These are phyloP conservation scores for Megaceryle alcyon DNA, from an alignment of 2,797 vertebrate species.

Conservation along the genomic window DNA sequence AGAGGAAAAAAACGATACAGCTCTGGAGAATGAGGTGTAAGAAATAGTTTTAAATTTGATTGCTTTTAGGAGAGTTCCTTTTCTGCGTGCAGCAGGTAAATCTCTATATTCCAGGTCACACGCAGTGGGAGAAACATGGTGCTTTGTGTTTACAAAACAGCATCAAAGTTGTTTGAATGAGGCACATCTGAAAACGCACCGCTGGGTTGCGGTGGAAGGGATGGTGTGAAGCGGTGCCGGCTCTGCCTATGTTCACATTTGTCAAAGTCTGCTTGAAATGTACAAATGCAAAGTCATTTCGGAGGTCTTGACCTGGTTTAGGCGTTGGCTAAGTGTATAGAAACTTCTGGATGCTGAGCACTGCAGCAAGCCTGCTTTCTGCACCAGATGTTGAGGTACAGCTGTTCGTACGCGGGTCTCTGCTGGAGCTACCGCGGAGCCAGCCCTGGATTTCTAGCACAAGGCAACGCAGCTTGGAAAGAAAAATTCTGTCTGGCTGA, in stretches of 20 bases:
- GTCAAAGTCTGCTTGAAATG: background rate
- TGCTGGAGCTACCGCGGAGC: background rate
- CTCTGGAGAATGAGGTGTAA: background rate
- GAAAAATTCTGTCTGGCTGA: fast-evolving
- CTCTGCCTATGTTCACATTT: background rate
- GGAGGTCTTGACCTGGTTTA: background rate
- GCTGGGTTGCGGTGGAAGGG: background rate
- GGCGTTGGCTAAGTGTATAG: fast-evolving
- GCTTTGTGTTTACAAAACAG: background rate
- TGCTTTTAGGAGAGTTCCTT: background rate
- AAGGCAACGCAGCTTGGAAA: fast-evolving
- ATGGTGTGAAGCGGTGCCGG: fast-evolving
- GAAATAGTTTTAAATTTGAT: background rate
- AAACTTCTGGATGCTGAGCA: background rate
- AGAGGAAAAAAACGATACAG: background rate
- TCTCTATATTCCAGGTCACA: background rate
- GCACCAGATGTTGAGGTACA: fast-evolving
- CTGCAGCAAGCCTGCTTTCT: background rate
- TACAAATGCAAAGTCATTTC: background rate
- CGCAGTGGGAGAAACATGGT: fast-evolving
- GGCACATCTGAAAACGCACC: fast-evolving
- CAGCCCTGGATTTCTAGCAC: background rate
- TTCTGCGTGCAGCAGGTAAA: too few species aligned
- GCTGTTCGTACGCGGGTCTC: fast-evolving
- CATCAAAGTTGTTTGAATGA: background rate